phyloP scores from a whole-genome alignment of 2,797 vertebrate genomes.

The Oreortyx pictus region DNA sequence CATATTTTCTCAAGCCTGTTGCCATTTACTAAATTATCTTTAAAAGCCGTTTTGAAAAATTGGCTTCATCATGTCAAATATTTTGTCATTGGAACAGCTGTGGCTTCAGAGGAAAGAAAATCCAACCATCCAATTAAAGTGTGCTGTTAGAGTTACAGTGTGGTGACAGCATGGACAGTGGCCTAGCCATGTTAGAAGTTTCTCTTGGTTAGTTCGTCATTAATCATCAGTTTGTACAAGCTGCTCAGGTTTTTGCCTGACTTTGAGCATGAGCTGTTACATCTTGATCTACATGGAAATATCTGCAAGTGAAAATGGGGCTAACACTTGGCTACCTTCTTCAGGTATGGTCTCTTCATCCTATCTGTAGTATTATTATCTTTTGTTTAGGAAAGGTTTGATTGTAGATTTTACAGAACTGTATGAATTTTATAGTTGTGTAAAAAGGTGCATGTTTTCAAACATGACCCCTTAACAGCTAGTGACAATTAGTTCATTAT shows the following conservation, averaged over 20 bases:
- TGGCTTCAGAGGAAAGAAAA: background rate
- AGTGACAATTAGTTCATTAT: background rate
- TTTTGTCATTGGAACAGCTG: background rate
- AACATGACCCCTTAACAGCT: background rate
- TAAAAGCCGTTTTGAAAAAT: background rate
- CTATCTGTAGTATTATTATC: background rate
- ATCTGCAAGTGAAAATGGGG: background rate
- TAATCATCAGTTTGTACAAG: background rate
- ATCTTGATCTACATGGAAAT: rapidly evolving
- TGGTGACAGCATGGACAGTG: background rate
- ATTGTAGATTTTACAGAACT: background rate
- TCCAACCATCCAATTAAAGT: background rate
- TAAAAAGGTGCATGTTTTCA: background rate
- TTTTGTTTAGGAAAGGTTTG: background rate
- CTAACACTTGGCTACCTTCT: background rate
- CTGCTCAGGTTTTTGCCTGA: background rate
- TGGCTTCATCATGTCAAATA: background rate
- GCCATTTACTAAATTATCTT: background rate
- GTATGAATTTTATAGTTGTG: background rate
- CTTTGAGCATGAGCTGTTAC: background rate
- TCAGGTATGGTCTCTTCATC: background rate
- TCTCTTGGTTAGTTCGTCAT: background rate
- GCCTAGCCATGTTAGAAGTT: background rate
- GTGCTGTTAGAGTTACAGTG: background rate
- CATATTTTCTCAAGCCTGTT: background rate